phyloP scores from a whole-genome alignment of 1,140 invertebrate species.

The Lethocerus indicus region DNA sequence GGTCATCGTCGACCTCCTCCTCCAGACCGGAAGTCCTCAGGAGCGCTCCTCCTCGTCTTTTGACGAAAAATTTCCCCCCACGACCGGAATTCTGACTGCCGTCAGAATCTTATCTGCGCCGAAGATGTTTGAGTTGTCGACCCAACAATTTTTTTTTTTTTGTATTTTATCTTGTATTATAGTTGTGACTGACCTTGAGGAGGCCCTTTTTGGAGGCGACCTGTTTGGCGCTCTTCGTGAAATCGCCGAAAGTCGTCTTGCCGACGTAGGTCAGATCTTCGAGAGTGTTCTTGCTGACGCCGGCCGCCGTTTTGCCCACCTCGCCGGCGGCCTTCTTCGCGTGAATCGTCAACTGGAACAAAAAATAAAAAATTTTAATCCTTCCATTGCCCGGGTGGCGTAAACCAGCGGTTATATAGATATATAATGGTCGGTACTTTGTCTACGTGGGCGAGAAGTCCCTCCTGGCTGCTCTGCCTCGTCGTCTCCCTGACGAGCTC shows the following conservation, averaged over 20 bases:
- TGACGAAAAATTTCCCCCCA: too few relatives aligned
- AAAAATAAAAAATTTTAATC: too few relatives aligned
- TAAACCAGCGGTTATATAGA: too few relatives aligned
- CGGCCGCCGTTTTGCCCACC: conserved; percentile 71
- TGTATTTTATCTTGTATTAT: too few relatives aligned
- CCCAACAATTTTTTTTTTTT: too few relatives aligned
- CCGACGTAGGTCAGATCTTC: conserved; percentile 76
- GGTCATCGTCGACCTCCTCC: too few relatives aligned
- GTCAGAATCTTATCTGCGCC: too few relatives aligned
- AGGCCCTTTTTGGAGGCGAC: conserved; percentile 70
- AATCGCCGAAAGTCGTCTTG: conserved; percentile 67
- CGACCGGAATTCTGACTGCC: too few relatives aligned
- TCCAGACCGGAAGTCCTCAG: too few relatives aligned
- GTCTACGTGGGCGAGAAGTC: conserved; percentile 74
- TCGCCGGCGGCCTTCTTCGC: conserved; percentile 75
- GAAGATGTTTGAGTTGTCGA: too few relatives aligned
- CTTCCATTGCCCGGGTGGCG: too few relatives aligned
- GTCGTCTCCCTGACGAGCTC: conserved; percentile 70
- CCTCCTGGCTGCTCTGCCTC: conserved; percentile 74
- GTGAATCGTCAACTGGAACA: conserved; percentile 50
- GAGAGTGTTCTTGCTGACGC: conserved; percentile 70
- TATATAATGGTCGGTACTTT: conserved; percentile 43
- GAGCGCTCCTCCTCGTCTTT: too few relatives aligned
- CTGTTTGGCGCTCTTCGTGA: conserved; percentile 83
- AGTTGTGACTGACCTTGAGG: conserved; percentile 40